Evolutionary conservation across 2,797 vertebrate species (phyloP), one percentile per base, ranked within the genome.

Genomic region (Trichosurus vulpecula): DNA sequence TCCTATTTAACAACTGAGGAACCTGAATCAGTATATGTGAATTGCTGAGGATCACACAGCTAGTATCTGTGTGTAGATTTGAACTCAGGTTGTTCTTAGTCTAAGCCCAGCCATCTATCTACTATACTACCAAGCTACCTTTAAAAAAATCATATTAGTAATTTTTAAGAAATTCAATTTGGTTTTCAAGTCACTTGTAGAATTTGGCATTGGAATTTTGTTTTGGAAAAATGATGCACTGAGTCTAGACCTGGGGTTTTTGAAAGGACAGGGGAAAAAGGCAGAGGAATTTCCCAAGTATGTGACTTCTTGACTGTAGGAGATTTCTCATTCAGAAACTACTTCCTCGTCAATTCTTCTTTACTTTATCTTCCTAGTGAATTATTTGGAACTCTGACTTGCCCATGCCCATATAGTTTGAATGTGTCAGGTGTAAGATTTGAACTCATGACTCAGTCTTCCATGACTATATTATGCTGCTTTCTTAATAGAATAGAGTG

Each of bases 261-360:
- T 66, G 58, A 35, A 66, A 31, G 31, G 13, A 35, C 58, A 35
- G 31, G 31, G 13, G 31, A 16, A 35, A n/a, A 35, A 35, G 3
- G 13, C 14, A 66, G 58, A 66, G 1, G 6, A 66, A 6, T 0
- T 35, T 2, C 57, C 31, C 58, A 14, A 0, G 4, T 0, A n/a
- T 35, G 58, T 16, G 13, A 66, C 13, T 66, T 66, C 31, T 66
- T 35, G 12, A 66, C 0, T n/a, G 31, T 35, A 35, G 58, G 31
- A 35, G 11, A 14, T 35, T 66, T 14, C 31, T 35, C 12, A 3
- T 66, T 31, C 0, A 10, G 58, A 66, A 66, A 66, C 1, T n/a
- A 12, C 30, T 0, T 58, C 30, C 57, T 12, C 1, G n/a, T 66
- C 3, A 66, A n/a, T 14, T 58, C 57, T 58, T n/a, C 31, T 1